These are phyloP conservation scores for Dusona sp. DNA, from an alignment of 2,888 invertebrate genomes.

Conservation along the genomic window DNA sequence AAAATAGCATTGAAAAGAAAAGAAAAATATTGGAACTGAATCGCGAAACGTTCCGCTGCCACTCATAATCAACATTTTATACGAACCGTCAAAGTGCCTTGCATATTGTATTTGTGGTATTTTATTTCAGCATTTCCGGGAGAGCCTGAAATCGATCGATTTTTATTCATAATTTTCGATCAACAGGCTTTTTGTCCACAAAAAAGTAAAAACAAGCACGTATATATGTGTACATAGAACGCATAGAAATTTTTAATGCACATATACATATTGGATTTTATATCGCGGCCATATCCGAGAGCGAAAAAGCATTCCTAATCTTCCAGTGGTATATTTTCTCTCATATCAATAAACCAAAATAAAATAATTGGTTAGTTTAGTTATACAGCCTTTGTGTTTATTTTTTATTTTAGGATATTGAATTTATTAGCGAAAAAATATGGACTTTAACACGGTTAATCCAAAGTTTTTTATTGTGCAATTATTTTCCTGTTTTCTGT, in stretches of 20 bases:
- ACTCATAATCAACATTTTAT: slow-evolving; percentile 46
- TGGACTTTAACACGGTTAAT: slow-evolving; percentile 13
- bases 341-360: slow-evolving; percentile 25
- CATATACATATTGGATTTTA: slow-evolving; percentile 37
- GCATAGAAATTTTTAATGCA: slow-evolving; percentile 47
- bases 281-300: slow-evolving; percentile 45
- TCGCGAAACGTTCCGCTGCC: slow-evolving; percentile 29
- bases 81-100: slow-evolving; percentile 66
- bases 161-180: slow-evolving; percentile 22
- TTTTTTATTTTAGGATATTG: slow-evolving; percentile 1
- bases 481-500: slow-evolving; percentile 47
- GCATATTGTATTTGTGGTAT: slow-evolving; percentile 36
- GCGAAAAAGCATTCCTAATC: slow-evolving; percentile 60
- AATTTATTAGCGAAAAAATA: slow-evolving; percentile 31
- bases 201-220: slow-evolving; percentile 46
- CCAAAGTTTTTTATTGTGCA: slow-evolving; percentile 57
- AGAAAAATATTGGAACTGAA: slow-evolving; percentile 28
- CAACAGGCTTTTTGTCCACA: not conserved
- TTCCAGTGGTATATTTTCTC: slow-evolving; percentile 48
- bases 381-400: slow-evolving; percentile 31
- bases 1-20: slow-evolving; percentile 6
- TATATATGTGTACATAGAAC: slow-evolving; percentile 30
- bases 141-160: slow-evolving; percentile 24
- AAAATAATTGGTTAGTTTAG: slow-evolving; percentile 31
- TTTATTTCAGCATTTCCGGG: slow-evolving; percentile 19